Conservation (phyloP, 2,888 invertebrate species). For the Himalopsyche kuldschensis region DNA sequence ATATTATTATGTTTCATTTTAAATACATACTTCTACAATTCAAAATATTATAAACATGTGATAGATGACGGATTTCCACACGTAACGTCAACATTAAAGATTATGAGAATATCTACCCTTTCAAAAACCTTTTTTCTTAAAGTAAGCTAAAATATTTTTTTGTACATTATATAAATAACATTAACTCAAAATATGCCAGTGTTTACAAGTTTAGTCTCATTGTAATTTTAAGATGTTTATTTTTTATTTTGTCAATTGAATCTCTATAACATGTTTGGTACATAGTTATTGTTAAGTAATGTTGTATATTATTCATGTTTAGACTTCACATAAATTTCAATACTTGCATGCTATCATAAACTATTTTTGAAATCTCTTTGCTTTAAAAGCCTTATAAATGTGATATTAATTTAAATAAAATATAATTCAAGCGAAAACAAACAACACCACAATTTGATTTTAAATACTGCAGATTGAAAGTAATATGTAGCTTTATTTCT, state of each 20-base stretch:
- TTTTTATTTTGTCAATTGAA: background rate
- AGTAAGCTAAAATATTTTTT: too few species aligned
- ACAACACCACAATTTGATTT: background rate
- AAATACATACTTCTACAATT: too few species aligned
- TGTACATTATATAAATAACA: too few species aligned
- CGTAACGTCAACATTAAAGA: too few species aligned
- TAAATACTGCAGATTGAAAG: background rate
- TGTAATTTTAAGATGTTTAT: background rate
- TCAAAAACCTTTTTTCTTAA: too few species aligned
- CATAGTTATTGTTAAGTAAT: background rate
- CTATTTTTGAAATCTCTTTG: background rate
- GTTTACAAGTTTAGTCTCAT: background rate
- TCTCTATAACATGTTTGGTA: background rate
- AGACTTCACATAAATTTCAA: background rate
- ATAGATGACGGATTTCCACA: too few species aligned
- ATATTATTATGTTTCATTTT: too few species aligned
- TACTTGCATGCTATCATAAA: constrained; percentile 1
- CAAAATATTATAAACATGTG: too few species aligned
- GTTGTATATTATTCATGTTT: background rate
- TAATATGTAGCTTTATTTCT: background rate
- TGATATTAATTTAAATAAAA: constrained; percentile 31
- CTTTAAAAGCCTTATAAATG: constrained; percentile 28
- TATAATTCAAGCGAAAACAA: background rate
- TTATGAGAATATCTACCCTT: too few species aligned
- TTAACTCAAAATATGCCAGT: background rate